Base-by-base conservation (phyloP, 2,888 invertebrate species). In the Pinctada fucata region DNA sequence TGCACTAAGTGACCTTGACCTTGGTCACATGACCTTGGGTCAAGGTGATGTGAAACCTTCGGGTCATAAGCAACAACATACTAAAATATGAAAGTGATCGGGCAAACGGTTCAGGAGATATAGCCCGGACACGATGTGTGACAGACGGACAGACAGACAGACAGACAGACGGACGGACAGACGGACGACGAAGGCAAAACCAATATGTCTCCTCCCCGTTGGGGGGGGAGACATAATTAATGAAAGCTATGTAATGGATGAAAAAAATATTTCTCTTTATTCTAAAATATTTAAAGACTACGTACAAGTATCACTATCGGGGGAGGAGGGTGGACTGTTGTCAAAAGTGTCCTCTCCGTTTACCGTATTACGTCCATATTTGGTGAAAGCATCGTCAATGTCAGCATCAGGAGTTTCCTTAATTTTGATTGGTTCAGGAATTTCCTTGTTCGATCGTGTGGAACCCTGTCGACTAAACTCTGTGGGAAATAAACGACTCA, bases 381-480 rank as follows among this genome's bases (percentile, higher is more conserved):
- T 86, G 66, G 85, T 86, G 73, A 89, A 85, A n/a, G 89, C 89
- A 16, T 72, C 81, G 82, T 90, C 90, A 72, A 90, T 90, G 75
- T 88, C 87, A 2, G 72, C 81, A 31, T 88, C 87, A 51, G 13
- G 58, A 63, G 67, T 31, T 72, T 80, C 48, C 63, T 74, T 47
- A 76, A 76, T 72, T 70, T 63, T 31, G 50, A 52, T 16, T 58
- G 64, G 48, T 52, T 66, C 50, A 3, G 72, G 79, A 0, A 76
- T 69, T 31, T 31, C 31, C 48, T 80, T 82, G 52, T 82, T 77
- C 65, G 86, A 85, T n/a, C 83, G 78, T 71, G 83, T 80, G 3
- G 89, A 88, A 8, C 86, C 85, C 66, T 88, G 84, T 8, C 86
- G 85, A 76, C 88, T 89, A 58, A 87, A 85, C 45, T 81, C 89